Evolutionary conservation across 1,140 invertebrate genomes (phyloP), one percentile per base, ranked within the genome.

Genomic region (Papilio xuthus): DNA sequence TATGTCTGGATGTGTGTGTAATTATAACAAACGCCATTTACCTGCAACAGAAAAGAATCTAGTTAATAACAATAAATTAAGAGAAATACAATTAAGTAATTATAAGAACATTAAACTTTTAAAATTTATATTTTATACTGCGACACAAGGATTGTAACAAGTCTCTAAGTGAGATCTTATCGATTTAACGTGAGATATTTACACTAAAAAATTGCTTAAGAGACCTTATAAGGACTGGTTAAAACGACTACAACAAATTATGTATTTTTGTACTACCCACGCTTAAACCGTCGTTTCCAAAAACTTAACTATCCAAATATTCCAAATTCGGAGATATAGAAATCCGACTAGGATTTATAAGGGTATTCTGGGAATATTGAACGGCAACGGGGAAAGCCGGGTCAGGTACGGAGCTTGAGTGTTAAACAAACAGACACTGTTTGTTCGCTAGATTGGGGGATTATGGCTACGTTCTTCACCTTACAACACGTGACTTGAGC

Each of bases 391-490:
- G 80, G 81, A 84, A 82, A 72, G 80, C 81, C 67, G 80, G 82
- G 82, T 84, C 84, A 85, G 84, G 84, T 84, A 81, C 80, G 44
- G 79, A 80, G 67, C 79, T 82, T 69, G 82, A 85, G 85, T 83
- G 86, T 80, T 79, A 76, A 42, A 83, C 82, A 88, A 88, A 89
- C 88, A 88, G 74, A 79, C 69, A 20, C 42, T 89, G 88, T 88
- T 89, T 89, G 83, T 85, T 80, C 63, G 82, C 80, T 85, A 89
- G 85, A 89, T 89, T 89, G 88, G 83, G 53, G 86, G 88, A 88
- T 89, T 89, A 89, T 81, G 82, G 80, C 82, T 47, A 32, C 82
- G 83, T 81, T 83, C 84, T 79, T 83, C 80, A 80, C 71, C 69
- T 70, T 70, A 42, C 12, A 23, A 73, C 71, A 73, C 41, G 71